These are phyloP conservation scores for Turritopsis rubra DNA, from an alignment of 30 jellyfish, hydroid and myxozoan species.

Conservation along the genomic window DNA sequence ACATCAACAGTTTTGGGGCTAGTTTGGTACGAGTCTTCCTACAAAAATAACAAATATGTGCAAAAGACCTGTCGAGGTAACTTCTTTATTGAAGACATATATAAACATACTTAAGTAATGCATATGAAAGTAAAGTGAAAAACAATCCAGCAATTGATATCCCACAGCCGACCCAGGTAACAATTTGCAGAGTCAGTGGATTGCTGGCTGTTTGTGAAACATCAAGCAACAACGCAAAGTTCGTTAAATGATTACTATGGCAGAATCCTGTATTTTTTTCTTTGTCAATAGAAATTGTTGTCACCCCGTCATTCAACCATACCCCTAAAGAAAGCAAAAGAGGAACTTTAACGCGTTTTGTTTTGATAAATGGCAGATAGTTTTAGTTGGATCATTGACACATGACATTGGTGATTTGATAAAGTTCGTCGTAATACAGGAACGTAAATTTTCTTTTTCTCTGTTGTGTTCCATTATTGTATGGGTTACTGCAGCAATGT, in stretches of 20 bases:
- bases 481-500: no score
- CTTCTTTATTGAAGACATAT: no score
- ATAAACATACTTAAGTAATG: constrained; percentile 19
- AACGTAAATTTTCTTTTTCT: no score
- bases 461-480: no score
- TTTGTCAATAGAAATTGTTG: neutral
- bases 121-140: constrained; percentile 14
- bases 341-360: neutral
- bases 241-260: constrained; percentile 36
- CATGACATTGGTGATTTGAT: no score
- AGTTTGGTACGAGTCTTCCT: constrained; percentile 63
- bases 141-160: constrained; percentile 32
- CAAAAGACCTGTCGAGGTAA: no score
- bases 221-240: constrained; percentile 40
- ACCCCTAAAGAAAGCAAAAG: neutral
- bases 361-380: neutral
- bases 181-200: constrained; percentile 30
- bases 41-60: neutral
- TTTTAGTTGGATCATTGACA: no score
- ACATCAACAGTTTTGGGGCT: constrained; percentile 82
- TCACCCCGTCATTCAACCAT: constrained; percentile 3
- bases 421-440: no score
- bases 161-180: constrained; percentile 45
- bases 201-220: constrained; percentile 26
- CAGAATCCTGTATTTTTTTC: constrained; percentile 11